Evolutionary conservation across 2,888 invertebrate genomes (phyloP).

Genomic region (Oconnorella tubifera): DNA sequence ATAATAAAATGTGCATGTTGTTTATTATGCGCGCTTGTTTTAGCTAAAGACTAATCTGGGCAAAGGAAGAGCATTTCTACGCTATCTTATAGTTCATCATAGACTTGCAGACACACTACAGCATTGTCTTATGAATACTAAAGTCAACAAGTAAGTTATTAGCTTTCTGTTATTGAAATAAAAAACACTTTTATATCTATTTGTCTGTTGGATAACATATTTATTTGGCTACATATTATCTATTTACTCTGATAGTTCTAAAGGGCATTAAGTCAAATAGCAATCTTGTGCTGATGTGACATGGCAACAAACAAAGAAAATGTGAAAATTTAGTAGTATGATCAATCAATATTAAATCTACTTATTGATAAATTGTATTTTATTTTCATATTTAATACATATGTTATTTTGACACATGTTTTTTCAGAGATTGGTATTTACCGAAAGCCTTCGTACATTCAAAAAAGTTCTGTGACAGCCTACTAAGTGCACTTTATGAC

Average conservation of each 20-base stretch:
- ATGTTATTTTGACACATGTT: slow-evolving; percentile 10
- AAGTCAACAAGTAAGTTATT: slow-evolving; percentile 48
- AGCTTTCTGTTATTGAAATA: no score
- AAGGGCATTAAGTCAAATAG: no score
- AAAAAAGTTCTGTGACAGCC: slow-evolving; percentile 40
- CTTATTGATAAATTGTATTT: neutral
- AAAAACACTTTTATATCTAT: no score
- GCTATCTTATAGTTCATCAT: slow-evolving; percentile 56
- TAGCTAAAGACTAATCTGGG: slow-evolving; percentile 56
- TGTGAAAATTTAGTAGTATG: no score
- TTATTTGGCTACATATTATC: no score
- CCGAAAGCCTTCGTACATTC: slow-evolving; percentile 48
- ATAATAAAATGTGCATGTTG: no score
- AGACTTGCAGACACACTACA: slow-evolving; percentile 57
- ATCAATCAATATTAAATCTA: neutral
- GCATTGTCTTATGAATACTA: slow-evolving; percentile 52
- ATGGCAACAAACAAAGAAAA: no score
- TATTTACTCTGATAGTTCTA: no score
- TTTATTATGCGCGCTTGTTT: no score
- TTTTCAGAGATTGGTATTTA: slow-evolving; percentile 53
- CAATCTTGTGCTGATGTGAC: no score
- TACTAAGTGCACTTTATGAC: slow-evolving; percentile 55
- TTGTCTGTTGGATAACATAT: no score
- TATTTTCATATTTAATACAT: no score
- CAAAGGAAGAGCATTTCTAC: slow-evolving; percentile 55